These are phyloP conservation scores for Nezara viridula DNA, from an alignment of 2,888 invertebrate species.

Conservation along the genomic window DNA sequence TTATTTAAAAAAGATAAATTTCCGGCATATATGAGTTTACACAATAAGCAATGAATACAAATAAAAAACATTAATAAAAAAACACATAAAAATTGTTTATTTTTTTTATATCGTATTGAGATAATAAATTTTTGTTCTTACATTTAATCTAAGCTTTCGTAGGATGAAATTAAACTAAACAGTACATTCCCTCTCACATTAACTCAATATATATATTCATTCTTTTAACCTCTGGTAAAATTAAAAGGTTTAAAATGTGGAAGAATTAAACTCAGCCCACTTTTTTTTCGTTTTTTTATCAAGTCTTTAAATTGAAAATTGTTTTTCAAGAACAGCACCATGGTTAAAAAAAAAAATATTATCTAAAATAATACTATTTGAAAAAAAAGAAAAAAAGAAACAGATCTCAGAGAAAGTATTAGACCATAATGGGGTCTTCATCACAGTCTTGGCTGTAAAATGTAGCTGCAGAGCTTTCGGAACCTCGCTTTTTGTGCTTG, in stretches of 20 bases:
- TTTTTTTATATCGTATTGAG: neutral
- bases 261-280: neutral
- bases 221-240: constrained; percentile 12
- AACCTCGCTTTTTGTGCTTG: constrained; percentile 65
- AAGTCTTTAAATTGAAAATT: neutral
- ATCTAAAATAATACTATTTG: neutral
- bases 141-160: neutral
- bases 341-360: neutral
- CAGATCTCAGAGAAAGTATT: constrained; percentile 60
- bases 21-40: neutral
- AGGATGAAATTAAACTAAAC: constrained; percentile 31
- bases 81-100: neutral
- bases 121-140: neutral
- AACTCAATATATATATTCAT: constrained; percentile 16
- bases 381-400: neutral
- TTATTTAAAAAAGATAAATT: neutral
- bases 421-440: constrained; percentile 69
- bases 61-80: neutral
- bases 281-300: neutral
- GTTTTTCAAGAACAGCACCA: constrained; percentile 21
- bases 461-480: constrained; percentile 62
- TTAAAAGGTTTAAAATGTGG: neutral
- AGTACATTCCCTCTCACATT: neutral
- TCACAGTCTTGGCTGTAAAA: constrained; percentile 67
- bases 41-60: constrained; percentile 2